Conservation (phyloP, 2,797 vertebrate genomes). For the Siniperca scherzeri region DNA sequence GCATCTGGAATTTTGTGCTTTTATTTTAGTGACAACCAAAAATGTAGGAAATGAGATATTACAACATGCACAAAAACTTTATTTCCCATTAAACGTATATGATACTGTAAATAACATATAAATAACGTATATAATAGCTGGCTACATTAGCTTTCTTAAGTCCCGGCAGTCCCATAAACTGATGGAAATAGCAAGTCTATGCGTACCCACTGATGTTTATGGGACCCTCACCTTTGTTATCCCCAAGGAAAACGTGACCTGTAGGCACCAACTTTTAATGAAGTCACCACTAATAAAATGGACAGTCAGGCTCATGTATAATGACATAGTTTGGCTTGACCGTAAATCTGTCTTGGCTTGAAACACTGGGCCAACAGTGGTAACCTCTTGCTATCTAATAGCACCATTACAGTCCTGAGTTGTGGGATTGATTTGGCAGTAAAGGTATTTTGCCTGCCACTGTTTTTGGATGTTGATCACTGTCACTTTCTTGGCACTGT, state of each 20-base stretch:
- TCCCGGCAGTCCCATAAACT: background rate
- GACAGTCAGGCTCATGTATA: conserved; percentile 39
- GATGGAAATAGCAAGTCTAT: background rate
- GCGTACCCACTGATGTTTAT: background rate
- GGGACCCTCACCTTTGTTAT: conserved; percentile 4
- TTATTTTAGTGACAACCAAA: too few relatives aligned
- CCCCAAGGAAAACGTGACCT: conserved; percentile 7
- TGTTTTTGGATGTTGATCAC: conserved; percentile 54
- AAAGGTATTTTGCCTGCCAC: conserved; percentile 48
- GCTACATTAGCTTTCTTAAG: background rate
- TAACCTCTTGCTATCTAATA: conserved; percentile 41
- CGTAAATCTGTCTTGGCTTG: conserved; percentile 48
- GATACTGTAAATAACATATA: background rate
- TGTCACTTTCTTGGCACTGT: conserved; percentile 45
- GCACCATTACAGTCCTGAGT: conserved; percentile 45
- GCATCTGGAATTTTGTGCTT: background rate
- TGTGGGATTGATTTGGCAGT: conserved; percentile 51
- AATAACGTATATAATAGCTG: background rate
- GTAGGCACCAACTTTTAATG: conserved; percentile 16
- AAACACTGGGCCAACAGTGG: conserved; percentile 21
- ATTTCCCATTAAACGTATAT: background rate
- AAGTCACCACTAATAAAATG: conserved; percentile 42
- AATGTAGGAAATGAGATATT: background rate
- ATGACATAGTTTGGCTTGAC: conserved; percentile 35
- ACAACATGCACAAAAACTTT: background rate